A percentile compares a stretch with the other conserved stretches of the same genome.
Conservation (phyloP, 2,888 invertebrate species). For the Drosophila rubida region DNA sequence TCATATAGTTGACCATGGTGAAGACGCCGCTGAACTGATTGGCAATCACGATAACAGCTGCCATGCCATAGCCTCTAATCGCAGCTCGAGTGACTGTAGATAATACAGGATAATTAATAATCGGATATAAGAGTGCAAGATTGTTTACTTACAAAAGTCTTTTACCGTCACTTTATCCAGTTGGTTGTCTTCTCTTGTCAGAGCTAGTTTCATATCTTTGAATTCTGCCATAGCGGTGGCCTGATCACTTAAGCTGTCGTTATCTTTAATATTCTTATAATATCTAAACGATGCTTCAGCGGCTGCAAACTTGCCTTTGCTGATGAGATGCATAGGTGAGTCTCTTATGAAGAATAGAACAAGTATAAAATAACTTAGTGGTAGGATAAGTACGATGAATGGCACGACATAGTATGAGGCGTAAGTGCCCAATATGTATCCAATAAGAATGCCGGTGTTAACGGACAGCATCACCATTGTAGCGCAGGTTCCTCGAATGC, state of each 20-base stretch:
- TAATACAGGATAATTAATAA: background rate
- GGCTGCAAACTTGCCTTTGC: slow-evolving; percentile 54
- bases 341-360: slow-evolving; percentile 72
- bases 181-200: slow-evolving; percentile 42
- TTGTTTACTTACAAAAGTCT: slow-evolving; percentile 68
- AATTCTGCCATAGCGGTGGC: slow-evolving; percentile 57
- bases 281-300: slow-evolving; percentile 78
- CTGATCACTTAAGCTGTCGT: slow-evolving; percentile 34
- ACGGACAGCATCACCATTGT: slow-evolving; percentile 77
- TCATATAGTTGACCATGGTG: slow-evolving; percentile 80
- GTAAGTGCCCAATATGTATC: slow-evolving; percentile 75
- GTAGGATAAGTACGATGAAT: slow-evolving; percentile 64
- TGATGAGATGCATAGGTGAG: slow-evolving; percentile 78
- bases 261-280: slow-evolving; percentile 71
- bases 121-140: background rate
- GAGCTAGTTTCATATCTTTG: slow-evolving; percentile 54
- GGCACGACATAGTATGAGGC: slow-evolving; percentile 75
- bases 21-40: slow-evolving; percentile 80
- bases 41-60: slow-evolving; percentile 64
- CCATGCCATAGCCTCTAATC: slow-evolving; percentile 66
- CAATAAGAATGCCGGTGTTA: slow-evolving; percentile 75
- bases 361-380: slow-evolving; percentile 66
- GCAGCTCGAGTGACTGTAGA: slow-evolving; percentile 67
- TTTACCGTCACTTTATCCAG: slow-evolving; percentile 30
- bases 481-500: slow-evolving; percentile 80